Evolutionary conservation across 2,888 invertebrate species (phyloP), one percentile per base, ranked within the genome.

Genomic region (Euplexia lucipara): DNA sequence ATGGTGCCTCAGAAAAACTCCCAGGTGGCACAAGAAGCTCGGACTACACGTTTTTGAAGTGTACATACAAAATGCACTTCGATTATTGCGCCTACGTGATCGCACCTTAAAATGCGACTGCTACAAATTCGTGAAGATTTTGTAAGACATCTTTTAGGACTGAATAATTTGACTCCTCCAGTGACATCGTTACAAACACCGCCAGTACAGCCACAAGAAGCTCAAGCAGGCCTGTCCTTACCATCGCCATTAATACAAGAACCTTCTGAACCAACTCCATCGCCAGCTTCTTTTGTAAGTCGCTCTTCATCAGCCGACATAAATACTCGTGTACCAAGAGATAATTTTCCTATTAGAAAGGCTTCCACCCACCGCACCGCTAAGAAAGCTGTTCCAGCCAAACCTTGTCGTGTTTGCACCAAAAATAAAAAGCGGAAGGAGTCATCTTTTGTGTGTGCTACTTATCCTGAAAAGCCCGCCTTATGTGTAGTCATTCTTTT

Each of bases 381-480:
- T 18, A 41, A 30, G 9, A 41, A 41, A 18, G 53, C 30, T 3
- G 14, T 30, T 30, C 14, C 41, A 18, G 9, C 30, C 8, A 41
- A 41, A 30, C 9, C 39, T 14, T 30, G 41, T 30, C 30, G 30
- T 30, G 53, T 30, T n/a, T 42, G 30, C 42, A 42, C 6, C 6
- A 54, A 42, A 20, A 54, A 32, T 20, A 42, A 54, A 32, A 54
- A 54, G 2, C 41, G 41, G 3, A 18, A 12, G n/a, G 18, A 53
- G 18, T 41, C 30, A n/a, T 32, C n/a, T 41, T 53, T 41, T 18
- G 26, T 53, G 6, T 53, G 39, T 30, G 26, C 53, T 30, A 41
- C 18, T 30, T 41, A 39, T 14, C 39, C 53, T 18, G 26, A 53
- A 53, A 53, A 53, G 30, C 53, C 49, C 10, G 32, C 48, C 22